phyloP scores from a whole-genome alignment of 2,113 vertebrate species.

The Paedocypris sp. region DNA sequence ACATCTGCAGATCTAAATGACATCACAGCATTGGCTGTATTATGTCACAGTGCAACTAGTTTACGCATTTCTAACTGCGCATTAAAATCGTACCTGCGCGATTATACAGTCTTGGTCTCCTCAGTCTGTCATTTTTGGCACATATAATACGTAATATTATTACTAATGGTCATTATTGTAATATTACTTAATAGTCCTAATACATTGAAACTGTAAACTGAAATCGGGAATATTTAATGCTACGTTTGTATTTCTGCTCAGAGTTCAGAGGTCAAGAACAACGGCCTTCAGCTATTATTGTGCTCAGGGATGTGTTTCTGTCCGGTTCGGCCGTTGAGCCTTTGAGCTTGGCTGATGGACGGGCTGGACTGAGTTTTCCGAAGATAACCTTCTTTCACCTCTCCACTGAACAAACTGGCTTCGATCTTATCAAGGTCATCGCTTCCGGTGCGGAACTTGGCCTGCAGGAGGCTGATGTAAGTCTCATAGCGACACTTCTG shows the following conservation, averaged over 20 bases:
- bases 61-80: background rate
- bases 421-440: slow-evolving; percentile 93
- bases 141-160: slow-evolving; percentile 23
- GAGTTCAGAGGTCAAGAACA: background rate
- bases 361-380: slow-evolving; percentile 91
- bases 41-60: slow-evolving; percentile 12
- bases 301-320: slow-evolving; percentile 54
- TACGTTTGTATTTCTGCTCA: slow-evolving; percentile 25
- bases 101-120: slow-evolving; percentile 20
- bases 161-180: slow-evolving; percentile 24
- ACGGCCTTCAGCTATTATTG: slow-evolving; percentile 63
- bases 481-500: slow-evolving; percentile 95
- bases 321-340: slow-evolving; percentile 58
- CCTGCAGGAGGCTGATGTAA: slow-evolving; percentile 79
- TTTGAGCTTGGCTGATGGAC: slow-evolving; percentile 78
- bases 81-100: background rate
- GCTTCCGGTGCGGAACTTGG: slow-evolving; percentile 76
- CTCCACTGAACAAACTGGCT: slow-evolving; percentile 68
- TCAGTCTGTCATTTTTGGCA: slow-evolving; percentile 35
- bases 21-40: slow-evolving; percentile 21
- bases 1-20: background rate
- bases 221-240: slow-evolving; percentile 19
- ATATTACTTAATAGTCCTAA: slow-evolving; percentile 25
- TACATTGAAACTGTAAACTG: slow-evolving; percentile 31
- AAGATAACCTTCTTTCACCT: slow-evolving; percentile 68